These are phyloP conservation scores for Hippopotamus amphibius DNA, from an alignment of 2,113 vertebrate genomes.

Conservation along the genomic window DNA sequence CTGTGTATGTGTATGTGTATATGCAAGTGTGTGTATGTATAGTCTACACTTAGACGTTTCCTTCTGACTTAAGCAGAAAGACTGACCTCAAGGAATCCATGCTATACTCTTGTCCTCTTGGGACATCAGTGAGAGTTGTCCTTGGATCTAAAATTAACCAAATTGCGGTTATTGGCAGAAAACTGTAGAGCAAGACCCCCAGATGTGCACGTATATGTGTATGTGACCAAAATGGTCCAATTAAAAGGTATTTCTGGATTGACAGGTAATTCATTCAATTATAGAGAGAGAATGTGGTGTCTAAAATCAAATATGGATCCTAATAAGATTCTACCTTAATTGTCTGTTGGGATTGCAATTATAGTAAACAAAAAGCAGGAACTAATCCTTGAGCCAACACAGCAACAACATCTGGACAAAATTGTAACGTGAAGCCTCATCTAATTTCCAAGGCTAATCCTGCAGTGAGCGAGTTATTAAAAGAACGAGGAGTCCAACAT, in stretches of 20 bases:
- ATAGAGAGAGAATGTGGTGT: not conserved
- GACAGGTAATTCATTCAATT: not conserved
- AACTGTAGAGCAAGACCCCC: not conserved
- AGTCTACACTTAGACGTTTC: not conserved
- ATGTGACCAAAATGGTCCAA: not conserved
- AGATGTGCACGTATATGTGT: not conserved
- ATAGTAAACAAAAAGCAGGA: not conserved
- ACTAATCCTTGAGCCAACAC: not conserved
- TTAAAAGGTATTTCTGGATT: not conserved
- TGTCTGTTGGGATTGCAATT: not conserved
- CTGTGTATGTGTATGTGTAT: rapidly evolving
- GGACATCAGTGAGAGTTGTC: not conserved
- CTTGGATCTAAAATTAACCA: not conserved
- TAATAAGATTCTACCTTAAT: not conserved
- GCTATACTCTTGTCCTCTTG: not conserved
- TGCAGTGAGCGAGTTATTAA: not conserved
- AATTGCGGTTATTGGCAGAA: not conserved
- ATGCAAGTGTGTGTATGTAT: not conserved
- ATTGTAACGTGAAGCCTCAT: not conserved
- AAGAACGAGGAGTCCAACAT: not conserved
- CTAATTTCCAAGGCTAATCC: not conserved
- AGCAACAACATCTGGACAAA: not conserved
- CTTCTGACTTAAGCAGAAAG: not conserved
- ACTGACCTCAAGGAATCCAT: not conserved
- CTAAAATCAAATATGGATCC: not conserved